Evolutionary conservation across 2,888 invertebrate genomes (phyloP).

Genomic region (Eubasilissa splendida): DNA sequence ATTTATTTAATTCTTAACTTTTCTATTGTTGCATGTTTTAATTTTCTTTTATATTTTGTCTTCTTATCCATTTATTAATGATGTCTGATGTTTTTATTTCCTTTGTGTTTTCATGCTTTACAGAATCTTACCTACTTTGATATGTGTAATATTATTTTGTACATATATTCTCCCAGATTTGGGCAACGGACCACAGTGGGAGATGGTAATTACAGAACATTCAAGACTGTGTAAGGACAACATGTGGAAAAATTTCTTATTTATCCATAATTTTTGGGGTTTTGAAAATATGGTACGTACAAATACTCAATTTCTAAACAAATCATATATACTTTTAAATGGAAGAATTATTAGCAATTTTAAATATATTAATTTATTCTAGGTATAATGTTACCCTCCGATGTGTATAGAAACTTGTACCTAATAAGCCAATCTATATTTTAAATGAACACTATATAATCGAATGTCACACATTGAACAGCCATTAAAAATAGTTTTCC

Average conservation of each 20-base stretch:
- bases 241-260: constrained; percentile 75
- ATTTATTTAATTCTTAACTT: neutral
- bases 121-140: constrained; percentile 71
- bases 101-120: constrained; percentile 2
- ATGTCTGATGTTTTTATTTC: too few relatives aligned
- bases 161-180: constrained; percentile 72
- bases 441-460: too few relatives aligned
- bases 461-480: too few relatives aligned
- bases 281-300: constrained; percentile 73
- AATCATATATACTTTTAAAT: too few relatives aligned
- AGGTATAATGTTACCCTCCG: too few relatives aligned
- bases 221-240: constrained; percentile 72
- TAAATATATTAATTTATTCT: too few relatives aligned
- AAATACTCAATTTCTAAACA: neutral
- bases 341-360: too few relatives aligned
- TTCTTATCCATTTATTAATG: neutral
- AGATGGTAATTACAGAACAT: constrained; percentile 72
- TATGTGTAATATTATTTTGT: constrained; percentile 72
- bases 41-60: constrained; percentile 7
- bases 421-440: too few relatives aligned
- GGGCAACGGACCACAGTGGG: constrained; percentile 74
- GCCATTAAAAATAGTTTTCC: too few relatives aligned
- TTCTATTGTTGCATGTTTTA: neutral
- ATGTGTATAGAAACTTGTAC: too few relatives aligned
- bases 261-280: constrained; percentile 75